Percentiles rank a stretch among this genome's conserved stretches.
Evolutionary conservation across 2,797 vertebrate genomes (phyloP).

Genomic region (Rhadinocentrus ornatus): DNA sequence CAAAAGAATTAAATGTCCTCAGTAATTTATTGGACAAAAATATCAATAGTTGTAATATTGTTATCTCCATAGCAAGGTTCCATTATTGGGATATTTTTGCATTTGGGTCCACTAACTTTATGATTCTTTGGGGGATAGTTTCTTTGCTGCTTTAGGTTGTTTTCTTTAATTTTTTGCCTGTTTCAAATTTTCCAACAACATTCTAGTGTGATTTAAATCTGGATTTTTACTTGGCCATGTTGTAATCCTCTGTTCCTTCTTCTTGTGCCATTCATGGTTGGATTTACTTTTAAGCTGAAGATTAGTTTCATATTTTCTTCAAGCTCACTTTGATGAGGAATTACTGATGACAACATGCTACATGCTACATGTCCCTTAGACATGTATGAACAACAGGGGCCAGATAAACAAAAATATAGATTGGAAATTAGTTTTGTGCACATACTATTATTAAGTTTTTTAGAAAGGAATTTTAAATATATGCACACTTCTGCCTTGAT

Average conservation of each 20-base stretch:
- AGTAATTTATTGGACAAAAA: neutral
- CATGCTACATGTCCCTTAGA: no score
- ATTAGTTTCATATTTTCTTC: neutral
- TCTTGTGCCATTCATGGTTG: neutral
- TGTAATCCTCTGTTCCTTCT: neutral
- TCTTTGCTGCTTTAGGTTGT: neutral
- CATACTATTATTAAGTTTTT: neutral
- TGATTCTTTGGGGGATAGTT: neutral
- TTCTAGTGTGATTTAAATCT: neutral
- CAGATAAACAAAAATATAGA: neutral
- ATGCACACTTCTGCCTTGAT: neutral
- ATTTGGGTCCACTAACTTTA: neutral
- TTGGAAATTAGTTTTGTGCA: neutral
- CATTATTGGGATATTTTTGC: no score
- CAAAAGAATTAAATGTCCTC: no score
- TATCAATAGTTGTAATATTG: neutral
- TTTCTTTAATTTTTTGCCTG: no score
- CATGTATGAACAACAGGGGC: no score
- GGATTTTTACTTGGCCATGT: neutral
- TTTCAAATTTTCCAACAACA: neutral
- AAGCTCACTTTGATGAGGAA: neutral
- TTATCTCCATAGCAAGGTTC: no score
- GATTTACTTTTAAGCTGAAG: neutral
- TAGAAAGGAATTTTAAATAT: neutral
- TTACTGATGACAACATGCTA: no score